A percentile compares a stretch with the other conserved stretches of the same genome.
These are phyloP conservation scores for human DNA, from an alignment of 2,113 vertebrate genomes.

Conservation along the genomic window GRCh38 chr3:134468001-134468500, in stretches of 20 bases:
- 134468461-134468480: background rate
- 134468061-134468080: background rate
- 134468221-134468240: constrained; percentile 21
- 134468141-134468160: background rate
- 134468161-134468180: background rate
- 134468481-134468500: background rate
- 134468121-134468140: background rate
- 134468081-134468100: background rate
- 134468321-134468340: no score
- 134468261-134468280: background rate
- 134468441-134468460: constrained; percentile 2
- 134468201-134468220: background rate
- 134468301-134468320: background rate
- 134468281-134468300: background rate
- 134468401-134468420: background rate
- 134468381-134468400: background rate
- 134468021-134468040: background rate
- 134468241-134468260: background rate
- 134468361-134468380: background rate
- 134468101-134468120: background rate
- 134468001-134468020: background rate
- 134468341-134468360: no score
- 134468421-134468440: background rate
- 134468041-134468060: background rate
- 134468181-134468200: background rate